These are phyloP conservation scores for Pseudobourletiella spinata DNA, from an alignment of 1,140 invertebrate species.

Conservation along the genomic window DNA sequence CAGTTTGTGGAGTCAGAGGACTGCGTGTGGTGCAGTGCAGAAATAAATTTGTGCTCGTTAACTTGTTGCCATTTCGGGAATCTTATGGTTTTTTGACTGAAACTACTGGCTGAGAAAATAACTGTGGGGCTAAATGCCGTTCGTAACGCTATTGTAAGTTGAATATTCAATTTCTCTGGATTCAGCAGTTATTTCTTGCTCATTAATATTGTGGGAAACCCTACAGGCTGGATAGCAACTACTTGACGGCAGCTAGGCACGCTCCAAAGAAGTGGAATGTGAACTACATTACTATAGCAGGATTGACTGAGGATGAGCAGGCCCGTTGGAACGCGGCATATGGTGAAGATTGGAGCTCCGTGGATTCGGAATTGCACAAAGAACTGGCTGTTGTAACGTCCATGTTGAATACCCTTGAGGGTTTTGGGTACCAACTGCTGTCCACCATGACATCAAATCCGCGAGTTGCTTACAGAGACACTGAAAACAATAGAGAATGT, in stretches of 20 bases:
- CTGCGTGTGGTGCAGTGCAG: too few species aligned
- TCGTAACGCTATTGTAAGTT: not conserved
- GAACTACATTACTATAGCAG: not conserved
- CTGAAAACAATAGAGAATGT: slow-evolving; percentile 1
- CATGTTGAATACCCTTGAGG: not conserved
- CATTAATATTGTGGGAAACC: not conserved
- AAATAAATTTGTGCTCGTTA: too few species aligned
- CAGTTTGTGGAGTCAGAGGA: too few species aligned
- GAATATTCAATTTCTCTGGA: not conserved
- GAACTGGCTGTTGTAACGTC: not conserved
- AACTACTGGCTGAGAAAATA: too few species aligned
- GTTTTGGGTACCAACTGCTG: not conserved
- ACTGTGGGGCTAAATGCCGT: not conserved
- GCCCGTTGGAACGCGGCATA: not conserved
- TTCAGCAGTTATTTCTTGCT: not conserved
- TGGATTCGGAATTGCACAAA: not conserved
- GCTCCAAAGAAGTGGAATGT: slow-evolving; percentile 4
- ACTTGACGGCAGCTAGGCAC: not conserved
- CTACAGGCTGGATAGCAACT: not conserved
- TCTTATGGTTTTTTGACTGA: too few species aligned
- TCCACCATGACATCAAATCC: not conserved
- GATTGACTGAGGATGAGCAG: not conserved
- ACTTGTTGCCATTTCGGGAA: too few species aligned
- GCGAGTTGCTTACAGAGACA: not conserved
- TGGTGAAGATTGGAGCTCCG: not conserved